These are phyloP conservation scores for Clivina fossor DNA, from an alignment of 2,888 invertebrate species.

Conservation along the genomic window DNA sequence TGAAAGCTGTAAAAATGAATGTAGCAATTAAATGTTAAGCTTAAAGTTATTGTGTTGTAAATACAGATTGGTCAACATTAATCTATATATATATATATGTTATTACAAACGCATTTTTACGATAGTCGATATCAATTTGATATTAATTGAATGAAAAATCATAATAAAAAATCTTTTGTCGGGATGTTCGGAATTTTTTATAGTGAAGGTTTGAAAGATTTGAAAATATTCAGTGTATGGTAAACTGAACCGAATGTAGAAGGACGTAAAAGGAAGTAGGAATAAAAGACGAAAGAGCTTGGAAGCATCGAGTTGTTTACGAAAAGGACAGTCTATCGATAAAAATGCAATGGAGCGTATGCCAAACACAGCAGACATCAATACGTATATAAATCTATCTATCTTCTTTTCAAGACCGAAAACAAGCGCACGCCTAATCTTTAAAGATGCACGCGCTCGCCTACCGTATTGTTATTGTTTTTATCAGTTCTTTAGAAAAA, in stretches of 20 bases:
- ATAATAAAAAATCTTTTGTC: too few species aligned
- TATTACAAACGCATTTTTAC: too few species aligned
- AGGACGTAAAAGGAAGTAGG: background rate
- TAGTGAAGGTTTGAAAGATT: conserved; percentile 20
- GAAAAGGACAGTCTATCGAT: conserved; percentile 31
- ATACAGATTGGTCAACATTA: too few species aligned
- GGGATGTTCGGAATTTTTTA: conserved; percentile 8
- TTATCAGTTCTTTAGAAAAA: too few species aligned
- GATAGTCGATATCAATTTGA: too few species aligned
- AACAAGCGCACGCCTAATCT: conserved; percentile 29
- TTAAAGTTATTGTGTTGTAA: too few species aligned
- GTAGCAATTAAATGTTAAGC: too few species aligned
- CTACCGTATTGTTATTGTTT: too few species aligned
- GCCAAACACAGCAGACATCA: conserved; percentile 30
- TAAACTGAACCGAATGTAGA: background rate
- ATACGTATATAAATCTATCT: conserved; percentile 28
- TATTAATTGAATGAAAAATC: too few species aligned
- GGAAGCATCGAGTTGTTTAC: conserved; percentile 22
- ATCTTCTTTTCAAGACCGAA: conserved; percentile 26
- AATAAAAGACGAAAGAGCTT: conserved; percentile 1
- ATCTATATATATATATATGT: too few species aligned
- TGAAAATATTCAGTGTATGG: conserved; percentile 28
- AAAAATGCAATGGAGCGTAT: conserved; percentile 31
- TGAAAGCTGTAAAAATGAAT: too few species aligned
- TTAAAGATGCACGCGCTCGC: conserved; percentile 15